These are phyloP conservation scores for Acanthosepion esculentum DNA, from an alignment of 2,888 invertebrate genomes.

Conservation along the genomic window DNA sequence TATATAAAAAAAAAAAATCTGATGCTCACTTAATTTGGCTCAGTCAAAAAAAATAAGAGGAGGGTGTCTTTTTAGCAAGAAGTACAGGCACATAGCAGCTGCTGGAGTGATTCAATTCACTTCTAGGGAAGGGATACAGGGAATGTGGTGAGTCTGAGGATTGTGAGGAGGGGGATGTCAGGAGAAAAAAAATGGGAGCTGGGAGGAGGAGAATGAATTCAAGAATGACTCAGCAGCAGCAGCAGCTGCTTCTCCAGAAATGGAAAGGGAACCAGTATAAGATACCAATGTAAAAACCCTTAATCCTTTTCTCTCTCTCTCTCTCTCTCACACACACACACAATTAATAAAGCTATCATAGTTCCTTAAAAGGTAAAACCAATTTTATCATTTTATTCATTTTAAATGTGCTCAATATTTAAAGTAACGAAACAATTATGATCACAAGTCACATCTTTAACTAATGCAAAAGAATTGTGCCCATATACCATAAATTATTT, in stretches of 20 bases:
- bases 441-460: not conserved
- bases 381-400: not conserved
- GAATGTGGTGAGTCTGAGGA: constrained; percentile 24
- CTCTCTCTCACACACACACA: not conserved
- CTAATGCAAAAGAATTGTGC: not conserved
- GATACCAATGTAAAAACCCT: constrained; percentile 43
- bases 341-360: not conserved
- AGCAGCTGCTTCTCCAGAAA: constrained; percentile 45
- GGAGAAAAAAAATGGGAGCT: not conserved
- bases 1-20: not conserved
- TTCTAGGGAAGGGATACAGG: constrained; percentile 34
- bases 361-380: not conserved
- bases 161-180: constrained; percentile 35
- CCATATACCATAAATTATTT: no score
- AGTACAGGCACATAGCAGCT: constrained; percentile 23
- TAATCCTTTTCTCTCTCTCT: not conserved
- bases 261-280: constrained; percentile 47
- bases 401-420: not conserved
- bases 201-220: not conserved
- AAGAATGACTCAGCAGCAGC: constrained; percentile 38
- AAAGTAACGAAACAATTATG: not conserved
- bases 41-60: not conserved
- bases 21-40: not conserved
- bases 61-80: not conserved
- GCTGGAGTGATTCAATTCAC: not conserved